Percentiles rank a stretch among this genome's conserved stretches.
Conservation (phyloP, 2,888 invertebrate genomes). For the Nemapogon koenigi region DNA sequence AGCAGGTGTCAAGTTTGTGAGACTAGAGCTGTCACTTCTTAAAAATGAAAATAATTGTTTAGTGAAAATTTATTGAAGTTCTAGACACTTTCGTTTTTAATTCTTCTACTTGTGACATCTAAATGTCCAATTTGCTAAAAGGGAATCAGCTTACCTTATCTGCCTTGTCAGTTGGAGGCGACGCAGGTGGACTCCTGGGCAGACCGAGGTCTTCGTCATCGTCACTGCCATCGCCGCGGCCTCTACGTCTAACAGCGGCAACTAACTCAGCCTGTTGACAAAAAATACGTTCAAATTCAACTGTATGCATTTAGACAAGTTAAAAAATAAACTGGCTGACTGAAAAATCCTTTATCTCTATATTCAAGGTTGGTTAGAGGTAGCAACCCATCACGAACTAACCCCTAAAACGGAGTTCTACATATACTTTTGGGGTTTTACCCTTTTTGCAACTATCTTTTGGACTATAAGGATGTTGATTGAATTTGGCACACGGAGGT, state of each 20-base stretch:
- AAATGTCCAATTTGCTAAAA: too few species aligned
- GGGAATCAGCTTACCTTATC: too few species aligned
- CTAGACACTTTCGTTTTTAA: too few species aligned
- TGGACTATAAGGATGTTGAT: too few species aligned
- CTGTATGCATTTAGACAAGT: background rate
- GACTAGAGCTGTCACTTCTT: too few species aligned
- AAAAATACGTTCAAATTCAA: slow-evolving; percentile 12
- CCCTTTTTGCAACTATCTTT: too few species aligned
- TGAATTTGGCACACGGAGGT: too few species aligned
- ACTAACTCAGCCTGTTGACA: slow-evolving; percentile 74
- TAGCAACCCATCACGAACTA: background rate
- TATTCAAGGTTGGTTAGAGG: background rate
- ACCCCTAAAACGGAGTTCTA: background rate
- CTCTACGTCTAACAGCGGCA: slow-evolving; percentile 73
- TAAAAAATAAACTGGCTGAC: background rate
- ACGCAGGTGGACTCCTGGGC: slow-evolving; percentile 77
- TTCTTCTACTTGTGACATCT: too few species aligned
- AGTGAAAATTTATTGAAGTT: too few species aligned
- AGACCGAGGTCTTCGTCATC: slow-evolving; percentile 77
- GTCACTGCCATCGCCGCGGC: slow-evolving; percentile 71
- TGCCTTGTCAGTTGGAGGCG: slow-evolving; percentile 63
- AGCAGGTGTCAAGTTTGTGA: too few species aligned
- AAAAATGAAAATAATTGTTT: too few species aligned
- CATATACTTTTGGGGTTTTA: too few species aligned
- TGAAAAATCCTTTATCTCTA: background rate